phyloP scores from a whole-genome alignment of 2,797 vertebrate genomes.

The Schizopygopsis malacanthus region DNA sequence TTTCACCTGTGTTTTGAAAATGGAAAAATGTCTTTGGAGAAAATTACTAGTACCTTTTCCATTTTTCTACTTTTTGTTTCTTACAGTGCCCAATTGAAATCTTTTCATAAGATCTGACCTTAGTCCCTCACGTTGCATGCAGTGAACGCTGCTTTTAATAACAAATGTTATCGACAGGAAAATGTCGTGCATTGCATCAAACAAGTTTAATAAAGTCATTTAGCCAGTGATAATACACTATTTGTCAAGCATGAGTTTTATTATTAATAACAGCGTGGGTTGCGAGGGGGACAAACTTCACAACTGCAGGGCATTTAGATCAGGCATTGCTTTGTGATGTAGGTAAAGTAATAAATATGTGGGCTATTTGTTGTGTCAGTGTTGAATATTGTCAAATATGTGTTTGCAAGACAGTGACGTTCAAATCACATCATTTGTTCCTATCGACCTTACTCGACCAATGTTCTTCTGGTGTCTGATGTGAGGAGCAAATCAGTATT shows the following conservation, averaged over 20 bases:
- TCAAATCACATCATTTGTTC: neutral
- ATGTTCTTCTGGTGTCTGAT: neutral
- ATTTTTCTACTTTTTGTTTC: no score
- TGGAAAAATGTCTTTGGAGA: neutral
- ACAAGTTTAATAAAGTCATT: neutral
- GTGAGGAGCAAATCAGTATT: slow-evolving; percentile 14
- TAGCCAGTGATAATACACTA: neutral
- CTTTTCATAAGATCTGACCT: neutral
- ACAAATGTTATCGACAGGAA: neutral
- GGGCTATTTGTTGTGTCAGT: neutral
- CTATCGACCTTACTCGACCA: neutral
- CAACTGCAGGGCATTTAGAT: neutral
- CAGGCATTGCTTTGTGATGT: neutral
- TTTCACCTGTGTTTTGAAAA: no score
- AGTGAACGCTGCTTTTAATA: neutral
- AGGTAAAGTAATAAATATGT: neutral
- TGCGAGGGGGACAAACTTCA: neutral
- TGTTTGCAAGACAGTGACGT: neutral
- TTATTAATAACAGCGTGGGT: neutral
- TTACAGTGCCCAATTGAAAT: neutral
- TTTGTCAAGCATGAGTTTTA: neutral
- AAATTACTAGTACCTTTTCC: no score
- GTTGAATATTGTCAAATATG: neutral
- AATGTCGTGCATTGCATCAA: neutral
- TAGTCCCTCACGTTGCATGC: neutral